phyloP scores from a whole-genome alignment of 2,797 vertebrate genomes.

The Champsocephalus gunnari region DNA sequence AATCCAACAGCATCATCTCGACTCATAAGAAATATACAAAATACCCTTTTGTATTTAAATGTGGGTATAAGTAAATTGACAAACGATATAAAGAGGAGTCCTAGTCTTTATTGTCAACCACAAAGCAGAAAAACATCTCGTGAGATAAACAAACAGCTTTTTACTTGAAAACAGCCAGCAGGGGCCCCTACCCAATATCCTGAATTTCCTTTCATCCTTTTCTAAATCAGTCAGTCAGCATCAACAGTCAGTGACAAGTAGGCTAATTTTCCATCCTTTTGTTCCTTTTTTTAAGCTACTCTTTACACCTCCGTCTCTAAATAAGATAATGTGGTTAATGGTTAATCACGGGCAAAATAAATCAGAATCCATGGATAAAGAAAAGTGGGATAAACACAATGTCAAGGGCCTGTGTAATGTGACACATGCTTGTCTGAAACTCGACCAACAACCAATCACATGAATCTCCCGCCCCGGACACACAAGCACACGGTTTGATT shows the following conservation, averaged over 20 bases:
- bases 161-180: neutral
- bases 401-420: constrained; percentile 10
- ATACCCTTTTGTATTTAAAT: neutral
- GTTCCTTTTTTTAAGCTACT: constrained; percentile 10
- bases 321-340: no score
- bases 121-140: constrained; percentile 7
- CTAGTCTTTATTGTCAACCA: constrained; percentile 7
- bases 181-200: neutral
- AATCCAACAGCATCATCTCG: constrained; percentile 4
- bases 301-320: constrained; percentile 7
- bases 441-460: no score
- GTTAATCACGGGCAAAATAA: constrained; percentile 7
- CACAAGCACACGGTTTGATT: no score
- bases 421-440: neutral
- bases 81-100: neutral
- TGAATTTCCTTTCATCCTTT: constrained; percentile 6
- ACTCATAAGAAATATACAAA: neutral
- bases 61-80: constrained; percentile 4
- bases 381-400: constrained; percentile 19
- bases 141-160: constrained; percentile 7
- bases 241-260: neutral
- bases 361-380: constrained; percentile 17
- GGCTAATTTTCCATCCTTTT: constrained; percentile 3
- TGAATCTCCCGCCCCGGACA: no score
- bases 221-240: constrained; percentile 3